A percentile compares a stretch with the other conserved stretches of the same genome.
phyloP scores from a whole-genome alignment of 1,140 invertebrate species.

The Dendrolimus punctatus region DNA sequence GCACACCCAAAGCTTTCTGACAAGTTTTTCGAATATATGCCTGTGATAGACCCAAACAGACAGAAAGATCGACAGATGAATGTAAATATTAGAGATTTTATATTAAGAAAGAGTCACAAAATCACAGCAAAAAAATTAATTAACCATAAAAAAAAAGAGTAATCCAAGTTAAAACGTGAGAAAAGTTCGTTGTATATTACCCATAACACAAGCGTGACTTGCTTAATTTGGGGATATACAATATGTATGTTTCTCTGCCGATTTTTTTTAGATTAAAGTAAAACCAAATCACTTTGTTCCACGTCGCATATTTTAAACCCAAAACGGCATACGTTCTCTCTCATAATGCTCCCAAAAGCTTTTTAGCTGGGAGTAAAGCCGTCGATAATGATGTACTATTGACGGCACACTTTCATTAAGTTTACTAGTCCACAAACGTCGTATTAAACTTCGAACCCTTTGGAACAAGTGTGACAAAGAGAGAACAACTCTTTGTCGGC shows the following conservation, averaged over 20 bases:
- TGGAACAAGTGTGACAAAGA: conserved; percentile 17
- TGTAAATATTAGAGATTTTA: no score
- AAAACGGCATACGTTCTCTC: conserved; percentile 58
- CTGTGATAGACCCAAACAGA: no score
- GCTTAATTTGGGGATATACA: no score
- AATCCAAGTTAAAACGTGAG: conserved; percentile 5
- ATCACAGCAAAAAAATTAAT: not conserved
- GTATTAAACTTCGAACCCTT: conserved; percentile 46
- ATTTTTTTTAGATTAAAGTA: no score
- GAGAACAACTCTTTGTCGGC: conserved; percentile 19
- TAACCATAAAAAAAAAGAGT: not conserved
- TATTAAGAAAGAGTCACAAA: no score
- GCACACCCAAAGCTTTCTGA: no score
- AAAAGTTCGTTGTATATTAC: no score
- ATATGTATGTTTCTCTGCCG: no score
- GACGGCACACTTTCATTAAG: conserved; percentile 58
- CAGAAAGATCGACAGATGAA: no score
- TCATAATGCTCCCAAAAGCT: conserved; percentile 38
- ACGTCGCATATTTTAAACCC: conserved; percentile 33
- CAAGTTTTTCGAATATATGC: no score
- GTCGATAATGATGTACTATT: conserved; percentile 56
- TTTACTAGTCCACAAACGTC: conserved; percentile 49
- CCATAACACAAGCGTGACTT: no score
- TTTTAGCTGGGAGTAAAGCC: conserved; percentile 55
- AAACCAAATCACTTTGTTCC: conserved; percentile 21